Conservation (phyloP, 2,113 vertebrate species). For the Ictalurus punctatus region DNA sequence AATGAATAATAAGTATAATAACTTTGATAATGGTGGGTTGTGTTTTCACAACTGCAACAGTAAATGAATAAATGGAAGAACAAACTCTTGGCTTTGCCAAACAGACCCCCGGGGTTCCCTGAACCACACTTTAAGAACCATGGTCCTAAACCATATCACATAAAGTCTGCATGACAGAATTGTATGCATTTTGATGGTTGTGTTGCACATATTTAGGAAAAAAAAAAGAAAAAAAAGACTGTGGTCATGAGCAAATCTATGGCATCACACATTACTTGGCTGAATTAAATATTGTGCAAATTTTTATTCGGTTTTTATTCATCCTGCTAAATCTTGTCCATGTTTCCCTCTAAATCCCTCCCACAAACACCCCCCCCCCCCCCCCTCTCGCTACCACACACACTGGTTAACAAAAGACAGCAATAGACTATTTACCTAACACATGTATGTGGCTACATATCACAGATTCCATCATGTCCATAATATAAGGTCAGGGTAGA, state of each 20-base stretch:
- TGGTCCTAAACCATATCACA: neutral
- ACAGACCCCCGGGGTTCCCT: neutral
- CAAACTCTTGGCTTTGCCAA: neutral
- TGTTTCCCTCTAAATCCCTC: neutral
- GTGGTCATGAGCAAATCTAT: neutral
- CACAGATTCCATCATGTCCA: conserved; percentile 14
- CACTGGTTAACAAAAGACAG: neutral
- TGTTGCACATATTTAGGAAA: neutral
- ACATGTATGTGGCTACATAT: conserved; percentile 1
- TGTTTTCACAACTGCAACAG: neutral
- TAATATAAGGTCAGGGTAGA: conserved; percentile 38
- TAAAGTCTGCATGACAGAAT: neutral
- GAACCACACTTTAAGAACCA: neutral
- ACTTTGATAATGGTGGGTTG: neutral
- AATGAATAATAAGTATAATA: neutral
- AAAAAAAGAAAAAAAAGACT: neutral
- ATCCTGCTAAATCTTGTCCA: too few species aligned
- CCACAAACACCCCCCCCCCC: neutral
- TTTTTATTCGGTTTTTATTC: neutral
- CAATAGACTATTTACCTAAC: neutral
- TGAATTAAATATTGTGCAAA: neutral
- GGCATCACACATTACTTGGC: neutral
- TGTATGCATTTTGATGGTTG: neutral
- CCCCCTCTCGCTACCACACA: neutral
- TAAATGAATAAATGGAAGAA: neutral